Percentiles rank a stretch among this genome's conserved stretches.
Evolutionary conservation across 2,888 invertebrate species (phyloP).

Genomic region (Pterostichus niger): DNA sequence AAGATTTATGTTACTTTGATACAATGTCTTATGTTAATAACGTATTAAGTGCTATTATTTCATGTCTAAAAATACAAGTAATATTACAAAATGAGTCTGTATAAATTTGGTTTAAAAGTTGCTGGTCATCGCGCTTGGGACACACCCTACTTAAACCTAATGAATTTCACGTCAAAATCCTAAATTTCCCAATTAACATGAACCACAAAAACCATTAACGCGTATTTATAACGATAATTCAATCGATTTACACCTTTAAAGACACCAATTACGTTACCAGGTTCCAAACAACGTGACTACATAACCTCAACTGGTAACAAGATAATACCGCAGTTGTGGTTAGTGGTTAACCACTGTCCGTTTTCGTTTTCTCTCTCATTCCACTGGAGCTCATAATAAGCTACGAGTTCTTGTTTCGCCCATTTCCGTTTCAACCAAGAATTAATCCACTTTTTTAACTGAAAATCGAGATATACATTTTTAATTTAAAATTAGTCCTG

Average conservation of each 20-base stretch:
- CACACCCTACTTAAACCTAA: constrained; percentile 12
- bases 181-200: constrained; percentile 34
- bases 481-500: too few species aligned
- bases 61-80: too few species aligned
- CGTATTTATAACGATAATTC: constrained; percentile 60
- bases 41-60: too few species aligned
- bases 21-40: too few species aligned
- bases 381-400: constrained; percentile 17
- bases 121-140: too few species aligned
- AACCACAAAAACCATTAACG: constrained; percentile 27
- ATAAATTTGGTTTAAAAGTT: too few species aligned
- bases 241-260: constrained; percentile 61
- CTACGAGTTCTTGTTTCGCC: background rate
- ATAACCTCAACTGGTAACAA: constrained; percentile 56
- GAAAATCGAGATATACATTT: too few species aligned
- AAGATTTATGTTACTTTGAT: too few species aligned
- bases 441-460: background rate
- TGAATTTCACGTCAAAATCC: constrained; percentile 46
- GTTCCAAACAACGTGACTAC: constrained; percentile 54
- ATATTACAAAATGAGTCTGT: too few species aligned
- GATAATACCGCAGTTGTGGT: constrained; percentile 59
- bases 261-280: constrained; percentile 51
- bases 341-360: constrained; percentile 57
- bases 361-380: constrained; percentile 18
- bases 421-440: constrained; percentile 2